Evolutionary conservation across 2,113 vertebrate genomes (phyloP).

Genomic region (Pangasianodon hypophthalmus): DNA sequence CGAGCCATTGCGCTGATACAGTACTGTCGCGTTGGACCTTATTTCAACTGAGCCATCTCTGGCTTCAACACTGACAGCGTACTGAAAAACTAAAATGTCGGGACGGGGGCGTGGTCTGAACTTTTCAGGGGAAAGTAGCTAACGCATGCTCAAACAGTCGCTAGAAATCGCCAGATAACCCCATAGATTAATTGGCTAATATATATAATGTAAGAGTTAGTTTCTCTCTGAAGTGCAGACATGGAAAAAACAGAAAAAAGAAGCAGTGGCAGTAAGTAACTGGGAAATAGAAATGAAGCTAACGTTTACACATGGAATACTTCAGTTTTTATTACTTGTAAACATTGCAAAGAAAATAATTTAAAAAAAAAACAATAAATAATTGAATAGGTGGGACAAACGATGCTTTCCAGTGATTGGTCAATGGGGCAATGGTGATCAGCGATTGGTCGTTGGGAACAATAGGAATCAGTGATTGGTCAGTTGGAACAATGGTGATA

Average conservation of each 20-base stretch:
- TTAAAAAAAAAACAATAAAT: not conserved
- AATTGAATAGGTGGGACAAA: not conserved
- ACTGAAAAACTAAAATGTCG: no score
- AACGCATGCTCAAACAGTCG: not conserved
- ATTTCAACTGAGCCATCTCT: not conserved
- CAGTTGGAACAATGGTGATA: no score
- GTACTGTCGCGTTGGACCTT: not conserved
- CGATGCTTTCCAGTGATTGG: no score
- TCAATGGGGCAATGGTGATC: no score
- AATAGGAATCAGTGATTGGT: no score
- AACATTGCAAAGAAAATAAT: not conserved
- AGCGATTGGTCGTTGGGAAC: no score
- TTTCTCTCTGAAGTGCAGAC: not conserved
- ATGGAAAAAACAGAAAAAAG: not conserved
- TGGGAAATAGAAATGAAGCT: not conserved
- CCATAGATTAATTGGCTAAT: not conserved
- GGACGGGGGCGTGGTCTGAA: not conserved
- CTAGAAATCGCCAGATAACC: not conserved
- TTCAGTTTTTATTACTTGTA: not conserved
- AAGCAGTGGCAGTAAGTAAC: not conserved
- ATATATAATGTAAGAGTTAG: no score
- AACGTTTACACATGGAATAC: not conserved
- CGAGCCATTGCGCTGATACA: constrained; percentile 28
- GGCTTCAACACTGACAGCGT: not conserved
- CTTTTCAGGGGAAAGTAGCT: not conserved